phyloP scores from a whole-genome alignment of 2,113 vertebrate genomes.

The Probosciger aterrimus region DNA sequence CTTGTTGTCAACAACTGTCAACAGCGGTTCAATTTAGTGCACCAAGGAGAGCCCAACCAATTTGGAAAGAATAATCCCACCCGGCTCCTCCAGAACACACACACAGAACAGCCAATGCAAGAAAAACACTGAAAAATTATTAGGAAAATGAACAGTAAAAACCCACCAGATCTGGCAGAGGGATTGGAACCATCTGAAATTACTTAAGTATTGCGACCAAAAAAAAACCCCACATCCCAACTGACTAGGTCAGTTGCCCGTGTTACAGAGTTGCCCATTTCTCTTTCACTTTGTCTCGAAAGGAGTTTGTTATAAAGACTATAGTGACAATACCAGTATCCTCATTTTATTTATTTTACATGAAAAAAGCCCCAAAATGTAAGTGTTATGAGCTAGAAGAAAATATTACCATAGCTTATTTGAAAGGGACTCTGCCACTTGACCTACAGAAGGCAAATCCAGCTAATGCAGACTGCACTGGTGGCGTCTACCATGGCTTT shows the following conservation, averaged over 20 bases:
- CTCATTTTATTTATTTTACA: background rate
- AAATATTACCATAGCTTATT: background rate
- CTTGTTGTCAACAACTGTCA: conserved; percentile 23
- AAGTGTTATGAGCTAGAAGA: background rate
- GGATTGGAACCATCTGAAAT: conserved; percentile 7
- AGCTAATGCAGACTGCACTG: background rate
- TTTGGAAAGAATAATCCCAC: conserved; percentile 17
- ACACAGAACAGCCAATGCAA: background rate
- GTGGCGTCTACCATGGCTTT: background rate
- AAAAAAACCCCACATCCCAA: background rate
- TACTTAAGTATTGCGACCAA: background rate
- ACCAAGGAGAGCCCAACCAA: conserved; percentile 19
- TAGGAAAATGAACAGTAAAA: conserved; percentile 26
- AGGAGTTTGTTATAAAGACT: background rate
- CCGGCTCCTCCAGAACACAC: conserved; percentile 11
- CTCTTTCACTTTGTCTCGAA: background rate
- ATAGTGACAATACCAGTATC: background rate
- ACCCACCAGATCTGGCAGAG: background rate
- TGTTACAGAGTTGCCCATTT: background rate
- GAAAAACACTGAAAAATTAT: conserved; percentile 3
- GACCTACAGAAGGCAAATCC: background rate
- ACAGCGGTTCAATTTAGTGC: background rate
- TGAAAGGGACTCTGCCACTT: background rate
- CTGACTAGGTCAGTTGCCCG: background rate
- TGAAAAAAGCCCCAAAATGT: background rate